These are phyloP conservation scores for Caranx melampygus DNA, from an alignment of 2,113 vertebrate genomes.

Conservation along the genomic window DNA sequence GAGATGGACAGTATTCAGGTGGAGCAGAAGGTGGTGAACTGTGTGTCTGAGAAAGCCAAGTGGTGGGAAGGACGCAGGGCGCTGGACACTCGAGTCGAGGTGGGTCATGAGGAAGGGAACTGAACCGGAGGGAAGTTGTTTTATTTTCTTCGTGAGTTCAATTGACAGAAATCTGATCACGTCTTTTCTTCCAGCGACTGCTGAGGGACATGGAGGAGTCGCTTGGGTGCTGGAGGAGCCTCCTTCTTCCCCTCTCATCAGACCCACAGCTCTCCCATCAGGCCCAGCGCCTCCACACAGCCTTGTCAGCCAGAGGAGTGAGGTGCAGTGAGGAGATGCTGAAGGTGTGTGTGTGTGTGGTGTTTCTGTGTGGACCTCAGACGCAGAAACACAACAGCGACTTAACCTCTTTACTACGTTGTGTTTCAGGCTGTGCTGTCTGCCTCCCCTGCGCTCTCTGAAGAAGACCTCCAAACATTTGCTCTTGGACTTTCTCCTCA, in stretches of 20 bases:
- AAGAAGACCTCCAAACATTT: slow-evolving; percentile 80
- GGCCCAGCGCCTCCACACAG: slow-evolving; percentile 63
- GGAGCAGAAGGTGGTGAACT: slow-evolving; percentile 89
- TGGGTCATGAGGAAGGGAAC: slow-evolving; percentile 43
- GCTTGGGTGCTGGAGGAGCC: slow-evolving; percentile 88
- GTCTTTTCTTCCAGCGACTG: slow-evolving; percentile 80
- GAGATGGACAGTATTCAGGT: slow-evolving; percentile 89
- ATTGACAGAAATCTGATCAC: no score
- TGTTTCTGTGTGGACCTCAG: not conserved
- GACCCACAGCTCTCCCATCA: slow-evolving; percentile 74
- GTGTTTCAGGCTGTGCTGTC: slow-evolving; percentile 83
- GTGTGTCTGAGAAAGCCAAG: slow-evolving; percentile 84
- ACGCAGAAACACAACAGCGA: not conserved
- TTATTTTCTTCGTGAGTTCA: not conserved
- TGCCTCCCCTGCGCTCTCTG: slow-evolving; percentile 78
- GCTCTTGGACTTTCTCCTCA: slow-evolving; percentile 77
- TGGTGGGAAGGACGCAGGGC: slow-evolving; percentile 91
- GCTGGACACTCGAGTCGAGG: slow-evolving; percentile 90
- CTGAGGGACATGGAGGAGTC: slow-evolving; percentile 85
- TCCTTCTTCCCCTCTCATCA: slow-evolving; percentile 82
- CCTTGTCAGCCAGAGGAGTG: slow-evolving; percentile 80
- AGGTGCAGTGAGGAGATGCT: slow-evolving; percentile 80
- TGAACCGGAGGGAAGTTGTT: not conserved
- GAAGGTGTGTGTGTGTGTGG: slow-evolving; percentile 77
- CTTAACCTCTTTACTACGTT: not conserved